phyloP scores from a whole-genome alignment of 2,797 vertebrate genomes.

The Salarias fasciatus region DNA sequence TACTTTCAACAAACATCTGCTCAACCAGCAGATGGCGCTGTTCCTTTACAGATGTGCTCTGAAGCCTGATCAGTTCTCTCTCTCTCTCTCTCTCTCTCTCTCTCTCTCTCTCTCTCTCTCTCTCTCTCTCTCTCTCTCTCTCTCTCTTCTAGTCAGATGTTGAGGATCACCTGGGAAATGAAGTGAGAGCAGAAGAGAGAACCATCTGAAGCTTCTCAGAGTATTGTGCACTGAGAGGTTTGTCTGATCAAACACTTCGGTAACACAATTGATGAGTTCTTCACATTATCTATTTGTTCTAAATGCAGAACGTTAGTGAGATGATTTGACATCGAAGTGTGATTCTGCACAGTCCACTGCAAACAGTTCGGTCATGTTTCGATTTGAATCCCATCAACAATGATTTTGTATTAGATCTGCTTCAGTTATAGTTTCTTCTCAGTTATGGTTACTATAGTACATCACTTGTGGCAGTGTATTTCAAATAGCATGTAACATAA shows the following conservation, averaged over 20 bases:
- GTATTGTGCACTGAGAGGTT: too few relatives aligned
- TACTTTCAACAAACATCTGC: neutral
- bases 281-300: constrained; percentile 1
- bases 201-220: constrained; percentile 7
- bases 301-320: neutral
- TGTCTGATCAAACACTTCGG: constrained; percentile 7
- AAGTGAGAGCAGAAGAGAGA: neutral
- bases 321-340: neutral
- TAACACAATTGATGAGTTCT: constrained; percentile 2
- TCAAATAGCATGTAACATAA: too few relatives aligned
- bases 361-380: too few relatives aligned
- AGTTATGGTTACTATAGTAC: too few relatives aligned
- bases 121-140: too few relatives aligned
- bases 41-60: constrained; percentile 38
- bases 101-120: too few relatives aligned
- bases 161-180: neutral
- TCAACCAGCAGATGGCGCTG: constrained; percentile 58
- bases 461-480: too few relatives aligned
- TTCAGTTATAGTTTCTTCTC: too few relatives aligned
- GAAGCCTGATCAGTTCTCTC: neutral
- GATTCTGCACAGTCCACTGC: neutral
- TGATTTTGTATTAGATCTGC: too few relatives aligned
- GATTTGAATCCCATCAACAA: neutral
- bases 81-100: too few relatives aligned
- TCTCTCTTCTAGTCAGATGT: neutral